These are phyloP conservation scores for Trachymyrmex cornetzi DNA, from an alignment of 1,140 invertebrate species.

Conservation along the genomic window DNA sequence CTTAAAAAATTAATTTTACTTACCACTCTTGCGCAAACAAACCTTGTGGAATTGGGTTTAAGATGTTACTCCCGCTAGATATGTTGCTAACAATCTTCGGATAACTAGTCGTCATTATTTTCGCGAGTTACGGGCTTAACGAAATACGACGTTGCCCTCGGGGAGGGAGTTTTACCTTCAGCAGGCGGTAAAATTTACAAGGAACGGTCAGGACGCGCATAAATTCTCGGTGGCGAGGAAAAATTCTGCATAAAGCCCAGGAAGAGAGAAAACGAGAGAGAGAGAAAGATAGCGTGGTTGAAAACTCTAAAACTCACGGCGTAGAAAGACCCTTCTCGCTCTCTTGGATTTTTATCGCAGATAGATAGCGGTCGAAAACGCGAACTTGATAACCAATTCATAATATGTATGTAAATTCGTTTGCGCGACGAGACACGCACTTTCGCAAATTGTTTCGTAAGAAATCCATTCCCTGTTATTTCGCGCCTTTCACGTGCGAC, in stretches of 20 bases:
- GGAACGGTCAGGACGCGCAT: constrained; percentile 70
- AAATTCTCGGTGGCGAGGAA: constrained; percentile 68
- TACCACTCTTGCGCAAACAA: not conserved
- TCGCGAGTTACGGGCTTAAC: constrained; percentile 53
- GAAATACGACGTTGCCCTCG: constrained; percentile 65
- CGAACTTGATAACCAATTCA: constrained; percentile 42
- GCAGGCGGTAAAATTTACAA: constrained; percentile 75
- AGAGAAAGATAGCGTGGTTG: not conserved
- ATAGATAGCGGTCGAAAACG: not conserved
- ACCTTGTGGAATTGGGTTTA: constrained; percentile 11
- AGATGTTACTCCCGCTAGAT: constrained; percentile 41
- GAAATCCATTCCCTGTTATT: constrained; percentile 7
- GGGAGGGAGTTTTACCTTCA: constrained; percentile 63
- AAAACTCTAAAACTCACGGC: constrained; percentile 49
- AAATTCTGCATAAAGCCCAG: constrained; percentile 62
- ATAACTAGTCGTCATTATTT: constrained; percentile 68
- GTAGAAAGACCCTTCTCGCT: constrained; percentile 26
- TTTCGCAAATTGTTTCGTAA: constrained; percentile 39
- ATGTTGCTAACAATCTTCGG: constrained; percentile 43
- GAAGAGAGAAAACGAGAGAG: constrained; percentile 1
- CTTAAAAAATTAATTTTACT: not conserved
- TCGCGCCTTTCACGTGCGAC: constrained; percentile 12
- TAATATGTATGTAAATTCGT: constrained; percentile 53
- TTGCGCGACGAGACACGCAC: not conserved
- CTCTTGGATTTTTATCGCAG: constrained; percentile 12